Percentiles rank a stretch among this genome's conserved stretches.
Evolutionary conservation across 2,797 vertebrate species (phyloP).

Genomic region (Champsocephalus esox): DNA sequence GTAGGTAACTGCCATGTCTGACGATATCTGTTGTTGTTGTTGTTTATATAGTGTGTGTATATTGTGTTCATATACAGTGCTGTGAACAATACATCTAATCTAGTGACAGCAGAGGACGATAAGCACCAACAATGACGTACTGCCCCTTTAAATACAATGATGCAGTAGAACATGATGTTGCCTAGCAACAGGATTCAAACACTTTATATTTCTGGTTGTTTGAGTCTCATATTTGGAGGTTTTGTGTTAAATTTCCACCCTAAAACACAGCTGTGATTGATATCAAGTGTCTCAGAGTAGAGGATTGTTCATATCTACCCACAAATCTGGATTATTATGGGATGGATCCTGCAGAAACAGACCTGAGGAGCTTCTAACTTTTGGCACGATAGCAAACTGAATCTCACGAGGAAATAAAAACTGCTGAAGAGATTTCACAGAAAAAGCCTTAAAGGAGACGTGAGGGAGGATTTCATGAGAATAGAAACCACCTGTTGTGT

Average conservation of each 20-base stretch:
- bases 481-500: neutral
- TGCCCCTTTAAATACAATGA: slow-evolving; percentile 15
- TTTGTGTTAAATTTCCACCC: neutral
- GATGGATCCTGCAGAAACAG: neutral
- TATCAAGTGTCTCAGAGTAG: neutral
- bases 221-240: too few species aligned
- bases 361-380: neutral
- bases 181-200: slow-evolving; percentile 15
- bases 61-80: too few species aligned
- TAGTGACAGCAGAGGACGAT: neutral
- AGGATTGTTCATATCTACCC: neutral
- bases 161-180: neutral
- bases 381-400: slow-evolving; percentile 52
- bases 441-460: neutral
- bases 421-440: neutral
- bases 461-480: neutral
- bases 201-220: neutral
- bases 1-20: too few species aligned
- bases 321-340: neutral
- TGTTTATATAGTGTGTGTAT: too few species aligned
- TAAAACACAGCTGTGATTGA: slow-evolving; percentile 8
- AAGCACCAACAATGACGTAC: neutral
- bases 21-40: too few species aligned
- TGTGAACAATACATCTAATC: too few species aligned
- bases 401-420: slow-evolving; percentile 10